Conservation (phyloP, 2,113 vertebrate species). For the Blennius ocellaris region DNA sequence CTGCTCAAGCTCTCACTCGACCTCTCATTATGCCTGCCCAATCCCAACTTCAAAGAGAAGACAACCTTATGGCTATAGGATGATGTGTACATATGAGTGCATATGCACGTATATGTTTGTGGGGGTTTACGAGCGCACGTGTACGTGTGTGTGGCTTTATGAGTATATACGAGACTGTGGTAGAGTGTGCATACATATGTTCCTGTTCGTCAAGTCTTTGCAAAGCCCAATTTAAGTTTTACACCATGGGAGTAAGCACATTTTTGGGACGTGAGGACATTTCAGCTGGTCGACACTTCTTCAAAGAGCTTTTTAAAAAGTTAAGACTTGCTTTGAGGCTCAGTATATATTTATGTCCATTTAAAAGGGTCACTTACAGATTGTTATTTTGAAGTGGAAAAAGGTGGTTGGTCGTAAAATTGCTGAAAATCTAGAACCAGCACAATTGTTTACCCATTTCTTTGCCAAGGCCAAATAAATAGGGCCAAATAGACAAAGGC, state of each 20-base stretch:
- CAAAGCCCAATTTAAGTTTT: conserved; percentile 47
- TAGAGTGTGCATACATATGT: conserved; percentile 29
- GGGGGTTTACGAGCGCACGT: conserved; percentile 19
- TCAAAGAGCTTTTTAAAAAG: conserved; percentile 37
- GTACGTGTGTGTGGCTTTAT: conserved; percentile 9
- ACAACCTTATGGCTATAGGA: conserved; percentile 47
- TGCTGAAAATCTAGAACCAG: background rate
- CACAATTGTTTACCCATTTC: too few relatives aligned
- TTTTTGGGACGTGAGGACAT: conserved; percentile 53
- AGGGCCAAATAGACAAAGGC: too few relatives aligned
- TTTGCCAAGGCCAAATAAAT: too few relatives aligned
- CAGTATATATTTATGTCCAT: conserved; percentile 28
- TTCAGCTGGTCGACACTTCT: conserved; percentile 23
- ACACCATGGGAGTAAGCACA: conserved; percentile 42
- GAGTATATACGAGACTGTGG: conserved; percentile 19
- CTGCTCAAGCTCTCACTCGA: conserved; percentile 67
- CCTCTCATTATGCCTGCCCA: conserved; percentile 63
- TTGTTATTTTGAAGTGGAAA: background rate
- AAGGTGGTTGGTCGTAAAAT: background rate
- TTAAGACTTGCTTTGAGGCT: conserved; percentile 23
- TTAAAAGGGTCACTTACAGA: conserved; percentile 34
- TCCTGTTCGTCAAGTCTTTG: conserved; percentile 45
- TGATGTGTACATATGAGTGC: conserved; percentile 37
- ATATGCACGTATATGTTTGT: conserved; percentile 3
- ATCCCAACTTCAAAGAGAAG: conserved; percentile 69